These are phyloP conservation scores for Drosophila ustulata DNA, from an alignment of 2,888 invertebrate species.

Conservation along the genomic window DNA sequence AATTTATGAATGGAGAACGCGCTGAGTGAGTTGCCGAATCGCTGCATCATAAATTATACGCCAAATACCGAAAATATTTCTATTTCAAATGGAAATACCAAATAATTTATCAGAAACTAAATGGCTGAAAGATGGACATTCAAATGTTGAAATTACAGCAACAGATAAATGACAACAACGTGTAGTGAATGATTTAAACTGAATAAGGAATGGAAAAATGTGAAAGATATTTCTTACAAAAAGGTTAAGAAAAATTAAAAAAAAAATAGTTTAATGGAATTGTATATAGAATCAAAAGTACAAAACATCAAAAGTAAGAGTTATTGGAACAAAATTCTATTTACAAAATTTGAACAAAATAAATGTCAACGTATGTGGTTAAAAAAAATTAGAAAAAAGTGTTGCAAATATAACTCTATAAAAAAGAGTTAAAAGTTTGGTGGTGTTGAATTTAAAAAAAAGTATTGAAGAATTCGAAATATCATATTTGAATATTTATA, in stretches of 20 bases:
- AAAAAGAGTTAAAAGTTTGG: too few species aligned
- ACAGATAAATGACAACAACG: slow-evolving; percentile 8
- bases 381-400: too few species aligned
- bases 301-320: neutral
- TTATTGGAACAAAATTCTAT: too few species aligned
- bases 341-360: too few species aligned
- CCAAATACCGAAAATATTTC: slow-evolving; percentile 64
- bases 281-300: neutral
- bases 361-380: too few species aligned
- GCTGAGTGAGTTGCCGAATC: slow-evolving; percentile 51
- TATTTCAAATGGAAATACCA: slow-evolving; percentile 52
- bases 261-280: too few species aligned
- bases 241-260: too few species aligned
- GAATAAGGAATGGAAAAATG: neutral
- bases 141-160: slow-evolving; percentile 46
- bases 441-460: too few species aligned
- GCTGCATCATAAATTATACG: slow-evolving; percentile 65
- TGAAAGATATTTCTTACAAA: neutral
- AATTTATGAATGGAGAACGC: slow-evolving; percentile 67
- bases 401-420: too few species aligned
- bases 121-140: slow-evolving; percentile 51
- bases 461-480: too few species aligned
- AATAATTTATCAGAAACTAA: slow-evolving; percentile 63
- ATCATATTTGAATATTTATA: too few species aligned
- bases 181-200: slow-evolving; percentile 1